These are phyloP conservation scores for Chlamydotis undulata DNA, from an alignment of 2,113 vertebrate species.

Conservation along the genomic window DNA sequence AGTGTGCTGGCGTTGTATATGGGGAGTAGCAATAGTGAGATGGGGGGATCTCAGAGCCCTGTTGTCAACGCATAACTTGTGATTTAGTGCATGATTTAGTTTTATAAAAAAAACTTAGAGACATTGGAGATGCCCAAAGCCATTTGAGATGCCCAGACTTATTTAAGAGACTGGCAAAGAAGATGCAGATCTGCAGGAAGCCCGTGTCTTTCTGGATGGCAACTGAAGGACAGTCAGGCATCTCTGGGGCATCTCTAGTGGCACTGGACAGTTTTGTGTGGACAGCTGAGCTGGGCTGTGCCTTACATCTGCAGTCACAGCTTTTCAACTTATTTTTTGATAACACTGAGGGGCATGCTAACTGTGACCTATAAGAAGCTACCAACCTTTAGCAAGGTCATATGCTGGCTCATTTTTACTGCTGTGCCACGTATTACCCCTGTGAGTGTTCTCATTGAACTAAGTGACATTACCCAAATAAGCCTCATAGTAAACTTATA, in stretches of 20 bases:
- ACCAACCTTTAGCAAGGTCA: background rate
- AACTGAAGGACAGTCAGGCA: background rate
- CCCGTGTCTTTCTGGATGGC: background rate
- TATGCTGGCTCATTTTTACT: background rate
- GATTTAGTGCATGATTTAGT: background rate
- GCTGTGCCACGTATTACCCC: background rate
- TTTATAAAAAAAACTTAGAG: background rate
- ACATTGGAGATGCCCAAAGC: background rate
- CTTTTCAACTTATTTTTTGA: background rate
- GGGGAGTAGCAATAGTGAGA: background rate
- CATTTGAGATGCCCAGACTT: background rate
- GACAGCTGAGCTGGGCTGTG: background rate
- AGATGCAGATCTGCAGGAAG: background rate
- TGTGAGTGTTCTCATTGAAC: background rate
- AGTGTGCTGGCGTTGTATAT: fast-evolving
- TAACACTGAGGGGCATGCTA: background rate
- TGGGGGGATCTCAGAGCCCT: background rate
- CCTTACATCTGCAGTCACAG: background rate
- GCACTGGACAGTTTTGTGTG: background rate
- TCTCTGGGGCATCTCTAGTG: background rate
- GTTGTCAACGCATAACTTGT: background rate
- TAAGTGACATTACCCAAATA: background rate
- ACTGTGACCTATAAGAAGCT: background rate
- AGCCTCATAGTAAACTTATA: background rate
- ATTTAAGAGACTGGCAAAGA: background rate